Conservation (phyloP, 2,797 vertebrate genomes). For the Lacerta bilineata region DNA sequence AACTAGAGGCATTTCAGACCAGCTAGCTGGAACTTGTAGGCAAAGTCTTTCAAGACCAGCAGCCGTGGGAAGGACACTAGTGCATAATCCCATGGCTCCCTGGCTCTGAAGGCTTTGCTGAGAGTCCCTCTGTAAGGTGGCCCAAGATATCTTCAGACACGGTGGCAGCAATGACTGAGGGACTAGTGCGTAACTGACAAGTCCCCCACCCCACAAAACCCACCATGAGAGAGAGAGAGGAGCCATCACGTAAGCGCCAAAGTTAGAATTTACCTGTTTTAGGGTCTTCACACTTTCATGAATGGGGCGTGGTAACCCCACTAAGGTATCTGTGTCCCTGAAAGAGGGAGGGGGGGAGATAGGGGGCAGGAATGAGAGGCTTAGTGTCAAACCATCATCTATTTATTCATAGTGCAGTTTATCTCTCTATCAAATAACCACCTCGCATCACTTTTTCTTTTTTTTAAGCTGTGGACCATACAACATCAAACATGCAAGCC, state of each 20-base stretch:
- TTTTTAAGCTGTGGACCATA: too few relatives aligned
- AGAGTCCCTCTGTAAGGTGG: too few relatives aligned
- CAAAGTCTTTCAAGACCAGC: background rate
- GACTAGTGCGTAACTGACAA: background rate
- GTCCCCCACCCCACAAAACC: background rate
- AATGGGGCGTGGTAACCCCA: conserved; percentile 94
- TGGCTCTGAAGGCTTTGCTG: too few relatives aligned
- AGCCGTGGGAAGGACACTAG: background rate
- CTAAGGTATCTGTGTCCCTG: conserved; percentile 95
- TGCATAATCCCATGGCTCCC: too few relatives aligned
- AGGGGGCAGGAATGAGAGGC: background rate
- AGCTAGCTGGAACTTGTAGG: background rate
- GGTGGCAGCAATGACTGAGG: background rate
- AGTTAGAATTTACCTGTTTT: conserved; percentile 86
- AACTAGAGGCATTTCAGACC: background rate
- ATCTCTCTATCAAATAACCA: too few relatives aligned
- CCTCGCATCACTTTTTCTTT: too few relatives aligned
- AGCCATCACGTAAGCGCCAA: too few relatives aligned
- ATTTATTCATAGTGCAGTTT: too few relatives aligned
- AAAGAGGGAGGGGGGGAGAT: background rate
- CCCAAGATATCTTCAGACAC: too few relatives aligned
- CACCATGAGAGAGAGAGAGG: background rate
- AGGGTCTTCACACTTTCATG: conserved; percentile 97
- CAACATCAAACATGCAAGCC: too few relatives aligned
- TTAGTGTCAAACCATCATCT: background rate